Conservation (phyloP, 2,113 vertebrate species). For the Scopus umbretta region DNA sequence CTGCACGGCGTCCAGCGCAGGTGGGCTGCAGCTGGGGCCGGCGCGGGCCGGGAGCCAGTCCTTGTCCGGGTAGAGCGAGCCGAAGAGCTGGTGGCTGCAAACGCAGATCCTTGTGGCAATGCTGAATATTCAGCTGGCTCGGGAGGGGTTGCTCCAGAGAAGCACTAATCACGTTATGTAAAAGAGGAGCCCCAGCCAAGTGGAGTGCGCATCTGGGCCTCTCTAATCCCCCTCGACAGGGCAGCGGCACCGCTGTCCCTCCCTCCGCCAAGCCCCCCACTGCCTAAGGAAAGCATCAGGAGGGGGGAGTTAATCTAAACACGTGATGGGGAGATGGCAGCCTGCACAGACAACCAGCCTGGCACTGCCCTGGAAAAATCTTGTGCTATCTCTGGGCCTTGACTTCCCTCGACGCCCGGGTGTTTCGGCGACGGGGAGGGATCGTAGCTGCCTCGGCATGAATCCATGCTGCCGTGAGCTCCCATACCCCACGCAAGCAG, state of each 20-base stretch:
- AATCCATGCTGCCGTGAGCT: background rate
- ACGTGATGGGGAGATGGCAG: background rate
- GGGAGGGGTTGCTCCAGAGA: background rate
- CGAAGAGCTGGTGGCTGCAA: background rate
- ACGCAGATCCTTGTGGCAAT: background rate
- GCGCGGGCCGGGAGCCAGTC: background rate
- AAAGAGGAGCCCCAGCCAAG: background rate
- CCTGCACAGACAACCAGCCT: background rate
- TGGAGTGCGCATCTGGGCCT: accelerated
- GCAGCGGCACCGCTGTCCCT: accelerated
- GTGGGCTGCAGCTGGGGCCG: background rate
- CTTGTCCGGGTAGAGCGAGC: background rate
- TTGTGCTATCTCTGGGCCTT: accelerated
- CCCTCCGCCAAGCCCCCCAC: background rate
- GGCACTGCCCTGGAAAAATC: background rate
- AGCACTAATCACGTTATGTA: background rate
- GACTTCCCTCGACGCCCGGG: background rate
- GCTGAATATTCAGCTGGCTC: background rate
- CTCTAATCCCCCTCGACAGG: background rate
- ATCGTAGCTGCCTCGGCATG: background rate
- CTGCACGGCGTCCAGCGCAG: accelerated
- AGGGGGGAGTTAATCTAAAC: background rate
- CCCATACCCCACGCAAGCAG: background rate
- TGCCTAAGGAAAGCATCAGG: background rate
- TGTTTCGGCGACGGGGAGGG: background rate